Evolutionary conservation across 2,113 vertebrate genomes (phyloP).

Genomic region (Embiotoca jacksoni): DNA sequence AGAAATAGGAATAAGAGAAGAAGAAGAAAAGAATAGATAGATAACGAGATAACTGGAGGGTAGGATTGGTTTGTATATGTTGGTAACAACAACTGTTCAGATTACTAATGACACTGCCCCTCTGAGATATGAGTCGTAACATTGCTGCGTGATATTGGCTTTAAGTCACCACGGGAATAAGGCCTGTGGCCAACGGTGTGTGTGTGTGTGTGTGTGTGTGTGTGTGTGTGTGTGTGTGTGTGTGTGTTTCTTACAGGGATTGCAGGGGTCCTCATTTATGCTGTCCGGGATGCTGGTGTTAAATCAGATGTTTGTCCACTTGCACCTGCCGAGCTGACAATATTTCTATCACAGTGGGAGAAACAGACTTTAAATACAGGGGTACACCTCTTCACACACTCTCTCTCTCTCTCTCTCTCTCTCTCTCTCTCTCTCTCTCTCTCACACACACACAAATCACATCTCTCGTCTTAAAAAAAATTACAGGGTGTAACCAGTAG

Average conservation of each 20-base stretch:
- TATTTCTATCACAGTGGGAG: conserved; percentile 20
- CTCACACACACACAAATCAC: neutral
- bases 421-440: too few relatives aligned
- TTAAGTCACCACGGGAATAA: conserved; percentile 70
- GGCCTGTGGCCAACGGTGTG: conserved; percentile 29
- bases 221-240: conserved; percentile 25
- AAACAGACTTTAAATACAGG: conserved; percentile 7
- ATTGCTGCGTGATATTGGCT: conserved; percentile 64
- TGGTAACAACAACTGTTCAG: neutral
- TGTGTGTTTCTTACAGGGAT: conserved; percentile 10
- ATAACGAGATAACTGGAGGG: neutral
- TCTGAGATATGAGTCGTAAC: neutral
- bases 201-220: conserved; percentile 21
- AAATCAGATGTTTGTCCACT: conserved; percentile 36
- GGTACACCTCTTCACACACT: neutral
- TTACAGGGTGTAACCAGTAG: neutral
- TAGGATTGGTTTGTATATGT: conserved; percentile 11
- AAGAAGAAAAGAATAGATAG: neutral
- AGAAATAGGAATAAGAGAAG: neutral
- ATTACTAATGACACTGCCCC: neutral
- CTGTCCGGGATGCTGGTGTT: conserved; percentile 10
- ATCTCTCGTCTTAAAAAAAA: conserved; percentile 1
- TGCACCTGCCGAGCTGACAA: neutral
- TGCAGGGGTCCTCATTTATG: conserved; percentile 33
- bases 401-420: neutral